phyloP scores from a whole-genome alignment of 2,797 vertebrate genomes.

The Steatocranus sp. region DNA sequence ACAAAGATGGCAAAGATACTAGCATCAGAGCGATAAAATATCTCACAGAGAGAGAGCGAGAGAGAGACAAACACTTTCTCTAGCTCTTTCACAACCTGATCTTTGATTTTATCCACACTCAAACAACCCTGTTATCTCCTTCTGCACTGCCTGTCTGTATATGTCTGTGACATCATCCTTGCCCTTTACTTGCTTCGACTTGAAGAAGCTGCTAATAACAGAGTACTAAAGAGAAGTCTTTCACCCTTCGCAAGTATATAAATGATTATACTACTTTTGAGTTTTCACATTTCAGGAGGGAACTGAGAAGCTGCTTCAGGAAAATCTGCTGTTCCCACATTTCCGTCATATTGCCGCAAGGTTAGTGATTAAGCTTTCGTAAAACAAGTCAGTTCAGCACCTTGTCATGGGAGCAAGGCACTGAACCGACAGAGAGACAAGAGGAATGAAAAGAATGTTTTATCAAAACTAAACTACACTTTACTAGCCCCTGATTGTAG shows the following conservation, averaged over 20 bases:
- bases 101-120: constrained; percentile 12
- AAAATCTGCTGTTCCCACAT: neutral
- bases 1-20: neutral
- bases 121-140: constrained; percentile 11
- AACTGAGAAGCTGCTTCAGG: neutral
- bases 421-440: neutral
- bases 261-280: constrained; percentile 22
- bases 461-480: neutral
- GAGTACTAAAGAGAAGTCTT: neutral
- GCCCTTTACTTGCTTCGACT: constrained; percentile 46
- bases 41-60: neutral
- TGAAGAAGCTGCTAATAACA: constrained; percentile 52
- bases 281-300: neutral
- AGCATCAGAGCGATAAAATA: constrained; percentile 8
- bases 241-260: constrained; percentile 24
- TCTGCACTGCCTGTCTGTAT: constrained; percentile 22
- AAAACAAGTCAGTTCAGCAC: neutral
- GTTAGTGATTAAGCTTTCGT: neutral
- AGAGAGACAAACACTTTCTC: neutral
- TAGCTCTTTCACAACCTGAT: neutral
- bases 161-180: constrained; percentile 27
- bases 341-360: neutral
- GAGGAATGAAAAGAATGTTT: neutral
- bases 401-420: constrained; percentile 4
- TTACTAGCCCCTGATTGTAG: neutral